Conservation (phyloP, 2,888 invertebrate genomes). For the Ethmia dodecea region DNA sequence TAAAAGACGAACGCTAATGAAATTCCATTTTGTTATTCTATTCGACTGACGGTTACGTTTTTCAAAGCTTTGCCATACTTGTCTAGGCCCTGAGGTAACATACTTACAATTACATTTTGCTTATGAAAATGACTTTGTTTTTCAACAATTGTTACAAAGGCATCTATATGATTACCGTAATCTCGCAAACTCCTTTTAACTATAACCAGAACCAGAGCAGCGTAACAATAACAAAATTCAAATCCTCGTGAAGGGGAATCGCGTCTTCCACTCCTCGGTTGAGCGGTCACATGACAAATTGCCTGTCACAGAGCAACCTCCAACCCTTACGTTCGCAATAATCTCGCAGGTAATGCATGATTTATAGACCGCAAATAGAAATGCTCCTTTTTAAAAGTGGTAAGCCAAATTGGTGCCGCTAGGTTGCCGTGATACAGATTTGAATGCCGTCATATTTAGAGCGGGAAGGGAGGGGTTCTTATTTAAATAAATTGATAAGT, state of each 20-base stretch:
- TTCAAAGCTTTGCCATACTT: no score
- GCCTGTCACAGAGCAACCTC: constrained; percentile 44
- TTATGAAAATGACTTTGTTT: no score
- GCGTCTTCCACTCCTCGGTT: constrained; percentile 40
- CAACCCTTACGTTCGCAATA: constrained; percentile 36
- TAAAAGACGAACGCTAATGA: no score
- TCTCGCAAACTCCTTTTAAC: constrained; percentile 1
- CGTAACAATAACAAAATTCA: constrained; percentile 61
- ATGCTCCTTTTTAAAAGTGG: constrained; percentile 28
- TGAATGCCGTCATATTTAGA: no score
- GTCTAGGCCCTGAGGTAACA: no score
- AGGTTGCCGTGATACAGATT: no score
- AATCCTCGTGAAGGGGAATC: constrained; percentile 52
- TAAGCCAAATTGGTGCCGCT: constrained; percentile 12
- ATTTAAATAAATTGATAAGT: no score
- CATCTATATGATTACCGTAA: neutral
- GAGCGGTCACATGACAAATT: constrained; percentile 68
- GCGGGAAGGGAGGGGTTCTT: no score
- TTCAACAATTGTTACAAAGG: no score
- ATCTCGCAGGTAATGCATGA: constrained; percentile 69
- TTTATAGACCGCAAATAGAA: constrained; percentile 63
- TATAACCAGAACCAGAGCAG: constrained; percentile 23
- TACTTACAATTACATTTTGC: no score
- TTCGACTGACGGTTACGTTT: no score
- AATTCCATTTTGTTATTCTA: no score